A percentile compares a stretch with the other conserved stretches of the same genome.
Evolutionary conservation across 2,797 vertebrate species (phyloP).

Genomic region (Triplophysa bombifrons): DNA sequence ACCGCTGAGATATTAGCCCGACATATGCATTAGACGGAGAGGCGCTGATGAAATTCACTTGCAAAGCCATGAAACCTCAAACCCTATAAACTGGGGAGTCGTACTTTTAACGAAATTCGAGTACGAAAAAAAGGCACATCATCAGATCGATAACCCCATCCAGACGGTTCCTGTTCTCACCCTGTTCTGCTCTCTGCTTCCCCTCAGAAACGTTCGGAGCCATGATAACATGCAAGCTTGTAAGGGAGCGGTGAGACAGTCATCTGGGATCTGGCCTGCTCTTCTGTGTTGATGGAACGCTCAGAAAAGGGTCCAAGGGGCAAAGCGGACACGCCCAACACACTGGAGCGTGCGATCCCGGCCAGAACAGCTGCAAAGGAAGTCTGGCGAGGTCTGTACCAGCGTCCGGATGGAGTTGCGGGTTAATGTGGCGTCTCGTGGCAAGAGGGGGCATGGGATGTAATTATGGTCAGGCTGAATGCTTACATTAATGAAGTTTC

Average conservation of each 20-base stretch:
- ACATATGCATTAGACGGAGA: constrained; percentile 28
- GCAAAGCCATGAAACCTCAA: constrained; percentile 43
- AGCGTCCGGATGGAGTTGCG: constrained; percentile 50
- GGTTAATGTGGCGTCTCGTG: constrained; percentile 66
- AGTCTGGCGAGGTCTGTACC: constrained; percentile 50
- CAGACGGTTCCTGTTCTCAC: constrained; percentile 19
- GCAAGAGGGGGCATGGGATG: constrained; percentile 68
- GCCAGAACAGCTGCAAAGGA: constrained; percentile 34
- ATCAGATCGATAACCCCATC: constrained; percentile 41
- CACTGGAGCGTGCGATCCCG: constrained; percentile 19
- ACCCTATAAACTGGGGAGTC: constrained; percentile 27
- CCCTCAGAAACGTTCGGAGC: constrained; percentile 12
- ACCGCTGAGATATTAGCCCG: constrained; percentile 34
- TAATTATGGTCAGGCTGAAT: constrained; percentile 64
- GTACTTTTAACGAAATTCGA: constrained; percentile 17
- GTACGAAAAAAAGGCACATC: not conserved
- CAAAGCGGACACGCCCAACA: constrained; percentile 30
- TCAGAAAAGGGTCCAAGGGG: not conserved
- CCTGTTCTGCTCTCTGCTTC: constrained; percentile 19
- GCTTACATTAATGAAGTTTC: constrained; percentile 73
- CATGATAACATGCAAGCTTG: constrained; percentile 9
- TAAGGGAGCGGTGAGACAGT: constrained; percentile 3
- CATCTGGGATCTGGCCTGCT: constrained; percentile 27
- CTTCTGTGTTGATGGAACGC: constrained; percentile 7
- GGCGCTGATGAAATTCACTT: constrained; percentile 46